These are phyloP conservation scores for Melanargia galathea DNA, from an alignment of 2,888 invertebrate genomes.

Conservation along the genomic window DNA sequence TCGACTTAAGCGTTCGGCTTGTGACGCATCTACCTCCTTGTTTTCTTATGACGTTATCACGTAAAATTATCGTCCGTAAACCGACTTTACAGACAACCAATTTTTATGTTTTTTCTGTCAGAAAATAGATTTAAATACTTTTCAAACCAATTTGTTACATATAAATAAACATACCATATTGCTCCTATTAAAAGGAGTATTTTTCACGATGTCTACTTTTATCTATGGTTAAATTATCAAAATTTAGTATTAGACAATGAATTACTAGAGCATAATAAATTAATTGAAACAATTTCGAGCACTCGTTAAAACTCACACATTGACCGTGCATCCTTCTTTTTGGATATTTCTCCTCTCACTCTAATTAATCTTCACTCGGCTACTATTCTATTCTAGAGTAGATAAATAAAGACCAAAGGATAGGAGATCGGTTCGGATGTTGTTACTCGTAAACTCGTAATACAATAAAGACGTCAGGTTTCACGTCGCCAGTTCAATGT, in stretches of 20 bases:
- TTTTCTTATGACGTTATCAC: too few relatives aligned
- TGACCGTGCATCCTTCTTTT: slow-evolving; percentile 76
- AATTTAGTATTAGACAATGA: slow-evolving; percentile 77
- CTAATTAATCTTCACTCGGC: slow-evolving; percentile 70
- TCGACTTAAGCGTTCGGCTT: too few relatives aligned
- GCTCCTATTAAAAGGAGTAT: slow-evolving; percentile 34
- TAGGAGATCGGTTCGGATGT: slow-evolving; percentile 68
- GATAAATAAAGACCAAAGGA: slow-evolving; percentile 74
- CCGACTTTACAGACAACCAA: too few relatives aligned
- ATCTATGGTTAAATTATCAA: slow-evolving; percentile 72
- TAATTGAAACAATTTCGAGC: slow-evolving; percentile 79
- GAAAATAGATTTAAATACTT: slow-evolving; percentile 3
- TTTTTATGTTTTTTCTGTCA: neutral
- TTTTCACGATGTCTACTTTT: slow-evolving; percentile 61
- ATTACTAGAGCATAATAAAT: slow-evolving; percentile 75
- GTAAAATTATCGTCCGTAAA: too few relatives aligned
- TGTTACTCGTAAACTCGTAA: too few relatives aligned
- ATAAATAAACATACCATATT: slow-evolving; percentile 31
- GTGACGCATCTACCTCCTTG: too few relatives aligned
- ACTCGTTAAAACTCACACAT: slow-evolving; percentile 82
- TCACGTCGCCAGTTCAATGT: slow-evolving; percentile 30
- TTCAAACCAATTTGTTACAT: slow-evolving; percentile 26
- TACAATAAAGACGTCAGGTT: slow-evolving; percentile 35
- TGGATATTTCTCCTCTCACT: slow-evolving; percentile 70
- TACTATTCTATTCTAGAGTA: slow-evolving; percentile 72